Conservation (phyloP, 2,888 invertebrate genomes). For the Scaptomyza caliginosa region DNA sequence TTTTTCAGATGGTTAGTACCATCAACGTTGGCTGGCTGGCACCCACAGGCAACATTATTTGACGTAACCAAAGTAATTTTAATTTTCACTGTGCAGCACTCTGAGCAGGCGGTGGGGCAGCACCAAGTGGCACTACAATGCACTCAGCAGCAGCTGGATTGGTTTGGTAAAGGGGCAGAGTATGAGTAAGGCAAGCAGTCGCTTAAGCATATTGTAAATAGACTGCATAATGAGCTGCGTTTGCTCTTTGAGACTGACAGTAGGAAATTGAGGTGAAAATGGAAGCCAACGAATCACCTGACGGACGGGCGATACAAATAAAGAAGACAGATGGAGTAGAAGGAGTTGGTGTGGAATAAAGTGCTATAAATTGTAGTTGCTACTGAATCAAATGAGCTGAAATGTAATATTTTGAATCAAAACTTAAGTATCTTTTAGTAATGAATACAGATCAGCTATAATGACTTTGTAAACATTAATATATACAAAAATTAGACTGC, state of each 20-base stretch:
- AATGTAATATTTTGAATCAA: slow-evolving; percentile 11
- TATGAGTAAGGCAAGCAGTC: slow-evolving; percentile 36
- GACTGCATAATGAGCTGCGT: slow-evolving; percentile 76
- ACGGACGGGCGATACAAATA: background rate
- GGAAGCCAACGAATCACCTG: slow-evolving; percentile 28
- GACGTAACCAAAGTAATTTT: slow-evolving; percentile 77
- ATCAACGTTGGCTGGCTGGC: slow-evolving; percentile 50
- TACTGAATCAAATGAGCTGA: slow-evolving; percentile 17
- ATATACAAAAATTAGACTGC: too few relatives aligned
- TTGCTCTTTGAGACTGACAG: slow-evolving; percentile 68
- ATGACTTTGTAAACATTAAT: background rate
- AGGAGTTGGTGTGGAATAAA: background rate
- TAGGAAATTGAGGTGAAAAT: slow-evolving; percentile 63
- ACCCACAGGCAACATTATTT: slow-evolving; percentile 75
- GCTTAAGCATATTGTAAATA: slow-evolving; percentile 77
- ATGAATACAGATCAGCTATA: background rate
- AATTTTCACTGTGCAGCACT: slow-evolving; percentile 69
- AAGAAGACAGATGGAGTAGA: background rate
- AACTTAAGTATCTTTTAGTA: background rate
- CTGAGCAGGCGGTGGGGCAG: slow-evolving; percentile 30
- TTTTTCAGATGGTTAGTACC: slow-evolving; percentile 11
- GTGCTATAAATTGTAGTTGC: slow-evolving; percentile 13
- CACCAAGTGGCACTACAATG: slow-evolving; percentile 73
- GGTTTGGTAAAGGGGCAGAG: background rate
- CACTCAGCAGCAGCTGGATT: slow-evolving; percentile 36